Percentiles rank a stretch among this genome's conserved stretches.
Evolutionary conservation across 2,113 vertebrate genomes (phyloP).

Genomic region (Eidolon helvum): DNA sequence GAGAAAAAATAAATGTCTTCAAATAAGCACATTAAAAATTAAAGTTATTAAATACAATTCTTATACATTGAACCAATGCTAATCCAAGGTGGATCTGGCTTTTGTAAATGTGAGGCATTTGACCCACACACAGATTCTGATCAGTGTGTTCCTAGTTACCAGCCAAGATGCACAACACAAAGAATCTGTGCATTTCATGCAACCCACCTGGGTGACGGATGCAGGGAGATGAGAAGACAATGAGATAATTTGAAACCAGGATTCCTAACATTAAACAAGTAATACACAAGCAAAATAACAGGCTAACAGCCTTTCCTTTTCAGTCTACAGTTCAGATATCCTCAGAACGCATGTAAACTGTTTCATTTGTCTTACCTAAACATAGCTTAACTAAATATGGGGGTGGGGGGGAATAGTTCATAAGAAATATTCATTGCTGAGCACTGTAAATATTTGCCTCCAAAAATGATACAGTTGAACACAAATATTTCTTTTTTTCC

Average conservation of each 20-base stretch:
- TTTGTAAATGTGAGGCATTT: background rate
- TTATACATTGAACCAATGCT: background rate
- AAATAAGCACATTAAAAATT: background rate
- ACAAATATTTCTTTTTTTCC: conserved; percentile 19
- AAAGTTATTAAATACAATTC: background rate
- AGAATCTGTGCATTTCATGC: background rate
- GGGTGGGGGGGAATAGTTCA: background rate
- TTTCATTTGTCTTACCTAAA: background rate
- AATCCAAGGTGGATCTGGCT: background rate
- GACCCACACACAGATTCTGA: background rate
- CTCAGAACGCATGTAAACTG: background rate
- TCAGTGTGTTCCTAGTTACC: background rate
- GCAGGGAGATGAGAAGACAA: background rate
- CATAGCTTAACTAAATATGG: background rate
- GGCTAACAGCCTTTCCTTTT: background rate
- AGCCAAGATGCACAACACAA: background rate
- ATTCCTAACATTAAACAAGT: background rate
- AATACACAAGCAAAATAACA: background rate
- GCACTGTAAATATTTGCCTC: background rate
- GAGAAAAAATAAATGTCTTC: background rate
- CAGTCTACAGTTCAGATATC: background rate
- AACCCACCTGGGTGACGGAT: background rate
- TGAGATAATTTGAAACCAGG: background rate
- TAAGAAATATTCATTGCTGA: background rate
- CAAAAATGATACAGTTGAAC: background rate